Conservation (phyloP, 2,113 vertebrate species). For the Melospiza melodia region DNA sequence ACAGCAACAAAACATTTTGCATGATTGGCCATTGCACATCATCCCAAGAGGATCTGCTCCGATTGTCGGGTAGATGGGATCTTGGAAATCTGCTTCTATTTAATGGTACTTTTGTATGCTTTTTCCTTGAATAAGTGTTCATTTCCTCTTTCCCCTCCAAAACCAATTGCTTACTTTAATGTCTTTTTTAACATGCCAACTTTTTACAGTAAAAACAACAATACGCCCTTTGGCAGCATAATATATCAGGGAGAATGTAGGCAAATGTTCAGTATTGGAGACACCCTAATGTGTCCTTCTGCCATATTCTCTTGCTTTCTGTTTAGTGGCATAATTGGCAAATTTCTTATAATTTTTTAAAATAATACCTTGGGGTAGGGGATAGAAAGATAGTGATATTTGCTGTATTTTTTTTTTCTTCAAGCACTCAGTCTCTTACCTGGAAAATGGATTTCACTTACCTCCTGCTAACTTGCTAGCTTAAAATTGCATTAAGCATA, state of each 20-base stretch:
- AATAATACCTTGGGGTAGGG: not conserved
- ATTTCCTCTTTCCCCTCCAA: not conserved
- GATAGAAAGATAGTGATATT: not conserved
- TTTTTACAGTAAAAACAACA: not conserved
- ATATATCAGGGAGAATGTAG: not conserved
- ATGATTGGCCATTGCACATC: conserved; percentile 88
- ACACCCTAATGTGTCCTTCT: not conserved
- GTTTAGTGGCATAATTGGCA: not conserved
- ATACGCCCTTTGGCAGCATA: not conserved
- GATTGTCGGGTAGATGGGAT: conserved; percentile 79
- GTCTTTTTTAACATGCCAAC: not conserved
- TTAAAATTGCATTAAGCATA: not conserved
- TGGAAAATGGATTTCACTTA: not conserved
- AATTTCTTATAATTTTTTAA: not conserved
- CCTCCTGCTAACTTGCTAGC: not conserved
- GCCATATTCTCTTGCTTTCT: not conserved
- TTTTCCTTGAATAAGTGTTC: not conserved
- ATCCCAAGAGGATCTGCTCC: conserved; percentile 80
- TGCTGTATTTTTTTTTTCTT: not conserved
- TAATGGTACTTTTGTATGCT: conserved; percentile 76
- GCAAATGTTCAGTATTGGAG: not conserved
- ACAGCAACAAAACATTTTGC: conserved; percentile 94
- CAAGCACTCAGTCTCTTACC: not conserved
- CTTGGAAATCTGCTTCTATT: conserved; percentile 91
- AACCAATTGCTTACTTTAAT: not conserved